Conservation (phyloP, 2,888 invertebrate genomes). For the Trichogramma evanescens region DNA sequence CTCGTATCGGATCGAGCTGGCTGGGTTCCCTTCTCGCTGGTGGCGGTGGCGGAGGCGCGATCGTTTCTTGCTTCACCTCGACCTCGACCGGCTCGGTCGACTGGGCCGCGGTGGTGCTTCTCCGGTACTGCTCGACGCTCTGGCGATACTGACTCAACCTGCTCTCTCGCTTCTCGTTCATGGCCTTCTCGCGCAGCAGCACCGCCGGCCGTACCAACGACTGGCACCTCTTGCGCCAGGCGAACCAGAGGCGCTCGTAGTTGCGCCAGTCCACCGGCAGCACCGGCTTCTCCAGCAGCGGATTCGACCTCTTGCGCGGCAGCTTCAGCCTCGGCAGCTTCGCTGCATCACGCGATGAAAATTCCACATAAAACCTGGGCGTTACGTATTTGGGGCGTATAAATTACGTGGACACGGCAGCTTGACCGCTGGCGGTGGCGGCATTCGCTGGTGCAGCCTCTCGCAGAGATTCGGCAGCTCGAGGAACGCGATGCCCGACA, state of each 20-base stretch:
- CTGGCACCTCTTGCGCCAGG: conserved; percentile 30
- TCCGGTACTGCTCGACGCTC: too few relatives aligned
- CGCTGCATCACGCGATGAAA: conserved; percentile 23
- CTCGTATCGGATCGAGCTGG: too few relatives aligned
- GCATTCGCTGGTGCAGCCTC: conserved; percentile 35
- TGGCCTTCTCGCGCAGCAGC: conserved; percentile 27
- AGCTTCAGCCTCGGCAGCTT: conserved; percentile 11
- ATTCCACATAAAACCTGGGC: too few relatives aligned
- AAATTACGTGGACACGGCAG: conserved; percentile 37
- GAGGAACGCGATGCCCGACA: conserved; percentile 41
- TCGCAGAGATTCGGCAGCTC: conserved; percentile 36
- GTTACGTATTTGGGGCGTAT: not conserved
- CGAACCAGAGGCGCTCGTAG: conserved; percentile 24
- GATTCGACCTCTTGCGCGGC: conserved; percentile 24
- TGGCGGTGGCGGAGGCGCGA: too few relatives aligned
- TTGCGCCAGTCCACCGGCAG: conserved; percentile 27
- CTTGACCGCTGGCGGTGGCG: conserved; percentile 25
- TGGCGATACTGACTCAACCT: too few relatives aligned
- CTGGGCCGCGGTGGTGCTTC: too few relatives aligned
- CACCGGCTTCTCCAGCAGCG: conserved; percentile 29
- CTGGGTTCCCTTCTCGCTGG: too few relatives aligned
- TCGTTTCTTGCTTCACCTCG: too few relatives aligned
- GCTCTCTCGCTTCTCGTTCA: not conserved
- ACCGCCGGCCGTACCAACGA: conserved; percentile 27
- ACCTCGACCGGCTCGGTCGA: too few relatives aligned